phyloP scores from a whole-genome alignment of 1,140 invertebrate species.

The Littorina saxatilis region DNA sequence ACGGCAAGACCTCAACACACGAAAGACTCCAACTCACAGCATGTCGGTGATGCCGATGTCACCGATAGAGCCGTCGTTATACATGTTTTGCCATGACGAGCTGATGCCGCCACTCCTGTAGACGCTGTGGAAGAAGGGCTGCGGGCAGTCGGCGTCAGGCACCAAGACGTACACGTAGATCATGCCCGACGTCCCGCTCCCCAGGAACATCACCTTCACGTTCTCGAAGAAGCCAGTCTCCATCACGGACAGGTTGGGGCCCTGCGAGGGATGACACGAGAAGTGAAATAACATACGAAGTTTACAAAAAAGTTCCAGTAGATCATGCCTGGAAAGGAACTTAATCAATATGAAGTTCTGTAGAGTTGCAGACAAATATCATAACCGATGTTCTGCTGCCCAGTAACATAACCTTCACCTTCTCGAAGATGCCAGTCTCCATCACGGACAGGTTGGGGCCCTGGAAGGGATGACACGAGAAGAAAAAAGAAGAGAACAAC shows the following conservation, averaged over 20 bases:
- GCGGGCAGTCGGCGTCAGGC: conserved; percentile 20
- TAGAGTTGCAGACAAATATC: no score
- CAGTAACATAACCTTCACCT: conserved; percentile 21
- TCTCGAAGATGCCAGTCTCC: conserved; percentile 8
- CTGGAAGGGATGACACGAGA: no score
- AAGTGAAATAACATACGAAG: background rate
- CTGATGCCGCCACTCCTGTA: background rate
- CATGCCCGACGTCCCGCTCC: conserved; percentile 21
- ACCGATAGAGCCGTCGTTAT: conserved; percentile 16
- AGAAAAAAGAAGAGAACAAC: no score
- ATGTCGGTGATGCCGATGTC: conserved; percentile 37
- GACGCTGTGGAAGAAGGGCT: conserved; percentile 36
- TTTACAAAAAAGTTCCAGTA: no score
- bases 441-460: conserved; percentile 27
- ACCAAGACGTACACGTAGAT: conserved; percentile 37
- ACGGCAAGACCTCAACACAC: background rate
- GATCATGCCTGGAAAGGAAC: no score
- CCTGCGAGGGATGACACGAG: no score
- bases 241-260: conserved; percentile 22
- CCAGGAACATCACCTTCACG: conserved; percentile 28
- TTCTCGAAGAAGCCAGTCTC: conserved; percentile 13
- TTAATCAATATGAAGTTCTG: no score
- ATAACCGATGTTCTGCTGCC: conserved; percentile 19
- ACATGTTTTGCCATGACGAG: conserved; percentile 18
- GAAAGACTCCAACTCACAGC: background rate